A percentile compares a stretch with the other conserved stretches of the same genome.
Evolutionary conservation across 2,797 vertebrate genomes (phyloP).

Genomic region (Staurois parvus): DNA sequence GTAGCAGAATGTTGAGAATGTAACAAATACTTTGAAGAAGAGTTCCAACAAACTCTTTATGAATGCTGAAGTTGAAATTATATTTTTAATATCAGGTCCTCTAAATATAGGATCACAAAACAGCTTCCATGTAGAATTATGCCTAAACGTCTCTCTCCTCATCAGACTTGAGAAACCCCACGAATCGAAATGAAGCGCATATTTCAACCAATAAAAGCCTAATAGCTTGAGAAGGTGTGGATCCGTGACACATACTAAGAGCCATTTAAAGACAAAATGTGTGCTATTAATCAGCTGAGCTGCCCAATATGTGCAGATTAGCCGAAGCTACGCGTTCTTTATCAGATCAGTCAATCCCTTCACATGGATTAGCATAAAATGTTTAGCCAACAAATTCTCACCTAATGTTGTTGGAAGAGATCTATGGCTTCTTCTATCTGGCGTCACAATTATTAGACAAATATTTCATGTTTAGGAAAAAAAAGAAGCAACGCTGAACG

Average conservation of each 20-base stretch:
- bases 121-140: constrained; percentile 39
- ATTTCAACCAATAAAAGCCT: constrained; percentile 52
- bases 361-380: constrained; percentile 56
- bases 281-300: constrained; percentile 53
- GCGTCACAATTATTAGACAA: constrained; percentile 51
- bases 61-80: constrained; percentile 40
- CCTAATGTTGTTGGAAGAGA: constrained; percentile 52
- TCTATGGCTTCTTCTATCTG: constrained; percentile 20
- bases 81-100: constrained; percentile 53
- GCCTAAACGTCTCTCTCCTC: constrained; percentile 15
- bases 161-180: constrained; percentile 14
- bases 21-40: constrained; percentile 3
- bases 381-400: constrained; percentile 47
- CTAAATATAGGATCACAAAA: constrained; percentile 38
- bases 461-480: constrained; percentile 41
- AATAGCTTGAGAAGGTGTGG: constrained; percentile 39
- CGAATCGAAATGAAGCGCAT: constrained; percentile 48
- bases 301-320: constrained; percentile 55
- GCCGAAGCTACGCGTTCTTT: constrained; percentile 42
- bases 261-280: constrained; percentile 46
- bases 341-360: constrained; percentile 54
- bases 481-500: neutral
- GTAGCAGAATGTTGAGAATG: neutral
- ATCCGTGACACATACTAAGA: constrained; percentile 41
- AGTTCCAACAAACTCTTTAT: neutral